A percentile compares a stretch with the other conserved stretches of the same genome.
Evolutionary conservation across 92 coral and sea anemone genomes (phyloP).

Genomic region (Zoanthus sociatus): DNA sequence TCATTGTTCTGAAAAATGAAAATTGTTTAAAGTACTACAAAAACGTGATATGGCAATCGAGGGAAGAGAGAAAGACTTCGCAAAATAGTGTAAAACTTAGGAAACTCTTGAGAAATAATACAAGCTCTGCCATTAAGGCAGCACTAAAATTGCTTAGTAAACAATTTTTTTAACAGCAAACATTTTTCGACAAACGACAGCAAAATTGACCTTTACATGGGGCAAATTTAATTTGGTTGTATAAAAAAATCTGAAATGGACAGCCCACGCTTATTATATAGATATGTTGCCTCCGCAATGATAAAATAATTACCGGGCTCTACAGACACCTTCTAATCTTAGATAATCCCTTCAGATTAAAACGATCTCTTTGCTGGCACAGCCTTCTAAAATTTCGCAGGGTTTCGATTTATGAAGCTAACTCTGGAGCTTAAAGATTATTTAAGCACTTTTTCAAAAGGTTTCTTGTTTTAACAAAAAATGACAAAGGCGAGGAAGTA

Average conservation of each 20-base stretch:
- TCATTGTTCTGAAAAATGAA: not conserved
- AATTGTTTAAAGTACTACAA: not conserved
- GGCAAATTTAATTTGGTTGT: not conserved
- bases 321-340: not conserved
- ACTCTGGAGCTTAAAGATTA: not conserved
- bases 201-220: not conserved
- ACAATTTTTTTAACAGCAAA: too few species aligned
- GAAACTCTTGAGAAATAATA: conserved; percentile 3
- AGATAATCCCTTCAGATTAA: not conserved
- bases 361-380: not conserved
- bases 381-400: not conserved
- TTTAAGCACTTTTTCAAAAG: not conserved
- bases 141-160: too few species aligned
- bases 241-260: not conserved
- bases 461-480: not conserved
- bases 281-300: not conserved
- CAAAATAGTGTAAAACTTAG: conserved; percentile 32
- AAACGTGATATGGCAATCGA: conserved; percentile 11
- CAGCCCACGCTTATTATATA: not conserved
- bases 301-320: not conserved
- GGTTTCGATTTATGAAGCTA: not conserved
- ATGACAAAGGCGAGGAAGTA: not conserved
- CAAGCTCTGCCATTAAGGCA: not conserved
- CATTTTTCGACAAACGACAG: too few species aligned
- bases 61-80: conserved; percentile 1